Base-by-base conservation (phyloP, 2,888 invertebrate genomes). In the Unio pictorum region DNA sequence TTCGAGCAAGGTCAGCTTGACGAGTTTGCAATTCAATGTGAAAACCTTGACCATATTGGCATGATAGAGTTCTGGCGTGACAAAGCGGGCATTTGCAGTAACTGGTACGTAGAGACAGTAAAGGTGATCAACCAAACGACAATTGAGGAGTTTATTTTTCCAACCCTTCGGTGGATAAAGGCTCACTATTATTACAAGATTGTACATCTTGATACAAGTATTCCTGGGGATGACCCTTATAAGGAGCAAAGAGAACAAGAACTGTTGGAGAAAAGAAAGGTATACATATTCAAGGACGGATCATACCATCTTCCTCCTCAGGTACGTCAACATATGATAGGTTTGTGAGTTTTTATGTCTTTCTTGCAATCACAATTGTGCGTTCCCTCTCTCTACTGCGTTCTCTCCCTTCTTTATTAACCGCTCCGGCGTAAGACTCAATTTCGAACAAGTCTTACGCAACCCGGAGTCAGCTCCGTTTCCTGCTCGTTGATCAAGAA, bases 91-190 rank as follows among this genome's bases (percentile, higher is more conserved):
- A 34, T 88, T 6, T 84, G 78, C 0, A 82, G 85, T 61, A 85
- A 87, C 66, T 91, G 91, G 91, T 91, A 79, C 66, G 80, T 87
- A n/a, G 86, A 88, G 63, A 82, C 76, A n/a, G 77, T 89, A 15
- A 75, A 80, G 11, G 80, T 87, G 3, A 80, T 83, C 61, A 76
- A 82, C 60, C 60, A 75, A 20, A 59, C 28, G 28, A 2, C 28
- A 28, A 4, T 78, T 45, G 68, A 76, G 55, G 76, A 69, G 17
- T 85, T 76, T 66, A 77, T 85, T 61, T 88, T 88, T 71, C 91
- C 91, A 1, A 79, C 91, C 3, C 79, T 89, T 70, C 82, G 90
- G 11, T 91, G 91, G 91, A 85, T 91, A 64, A 81, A 84, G 55
- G 73, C 88, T 1, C 73, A 86, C 61, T 71, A 76, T 18, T 84